These are phyloP conservation scores for Cyclopterus lumpus DNA, from an alignment of 2,797 vertebrate species.

Conservation along the genomic window DNA sequence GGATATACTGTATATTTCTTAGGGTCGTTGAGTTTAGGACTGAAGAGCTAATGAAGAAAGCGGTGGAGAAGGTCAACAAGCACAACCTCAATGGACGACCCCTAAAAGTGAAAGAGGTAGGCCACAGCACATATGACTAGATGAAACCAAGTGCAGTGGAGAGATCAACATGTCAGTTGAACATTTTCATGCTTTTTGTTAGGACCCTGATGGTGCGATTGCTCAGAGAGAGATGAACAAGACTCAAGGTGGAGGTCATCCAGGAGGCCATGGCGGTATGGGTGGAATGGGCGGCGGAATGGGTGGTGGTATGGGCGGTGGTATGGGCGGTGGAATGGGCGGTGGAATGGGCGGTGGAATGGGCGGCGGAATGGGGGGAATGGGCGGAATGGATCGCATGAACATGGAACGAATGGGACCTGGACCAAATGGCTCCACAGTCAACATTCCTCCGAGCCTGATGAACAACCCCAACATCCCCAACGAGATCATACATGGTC, in stretches of 20 bases:
- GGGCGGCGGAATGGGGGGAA: too few relatives aligned
- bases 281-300: slow-evolving; percentile 78
- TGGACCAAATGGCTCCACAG: slow-evolving; percentile 87
- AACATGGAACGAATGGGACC: slow-evolving; percentile 88
- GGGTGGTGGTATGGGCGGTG: slow-evolving; percentile 83
- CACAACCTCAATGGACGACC: slow-evolving; percentile 95
- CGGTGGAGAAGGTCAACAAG: slow-evolving; percentile 97
- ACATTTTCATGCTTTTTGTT: slow-evolving; percentile 36
- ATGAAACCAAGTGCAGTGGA: too few relatives aligned
- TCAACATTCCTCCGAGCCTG: slow-evolving; percentile 94
- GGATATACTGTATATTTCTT: slow-evolving; percentile 43
- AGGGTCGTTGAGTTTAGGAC: slow-evolving; percentile 99
- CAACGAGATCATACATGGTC: slow-evolving; percentile 94
- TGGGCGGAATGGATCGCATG: too few relatives aligned
- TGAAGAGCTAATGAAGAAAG: slow-evolving; percentile 98
- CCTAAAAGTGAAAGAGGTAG: slow-evolving; percentile 96
- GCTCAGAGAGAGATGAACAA: slow-evolving; percentile 93
- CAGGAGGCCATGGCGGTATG: slow-evolving; percentile 79
- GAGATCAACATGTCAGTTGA: neutral
- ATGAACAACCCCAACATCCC: slow-evolving; percentile 98
- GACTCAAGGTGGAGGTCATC: slow-evolving; percentile 80
- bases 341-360: too few relatives aligned
- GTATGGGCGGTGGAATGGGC: too few relatives aligned
- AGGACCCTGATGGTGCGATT: slow-evolving; percentile 95
- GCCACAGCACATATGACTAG: slow-evolving; percentile 13